phyloP scores from a whole-genome alignment of 2,888 invertebrate genomes.

The Neoascia interrupta region DNA sequence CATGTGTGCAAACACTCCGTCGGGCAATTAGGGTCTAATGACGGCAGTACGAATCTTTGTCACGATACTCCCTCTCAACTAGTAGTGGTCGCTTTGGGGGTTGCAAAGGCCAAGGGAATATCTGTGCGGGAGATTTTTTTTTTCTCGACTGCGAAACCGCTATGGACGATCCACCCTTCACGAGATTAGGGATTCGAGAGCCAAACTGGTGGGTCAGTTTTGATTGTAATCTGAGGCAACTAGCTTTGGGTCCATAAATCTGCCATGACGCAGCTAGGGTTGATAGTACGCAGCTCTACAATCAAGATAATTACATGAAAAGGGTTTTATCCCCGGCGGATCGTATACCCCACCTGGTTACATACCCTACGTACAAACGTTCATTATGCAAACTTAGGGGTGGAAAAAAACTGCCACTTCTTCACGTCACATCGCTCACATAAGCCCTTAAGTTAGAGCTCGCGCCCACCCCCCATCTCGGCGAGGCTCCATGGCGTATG shows the following conservation, averaged over 20 bases:
- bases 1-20: constrained; percentile 32
- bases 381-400: neutral
- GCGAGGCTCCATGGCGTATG: constrained; percentile 32
- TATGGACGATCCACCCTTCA: constrained; percentile 51
- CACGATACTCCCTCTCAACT: constrained; percentile 52
- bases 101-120: constrained; percentile 51
- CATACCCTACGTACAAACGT: neutral
- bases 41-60: constrained; percentile 57
- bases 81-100: constrained; percentile 28
- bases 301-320: constrained; percentile 65
- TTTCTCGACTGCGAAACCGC: constrained; percentile 19
- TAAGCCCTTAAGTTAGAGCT: constrained; percentile 33
- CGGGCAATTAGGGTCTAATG: constrained; percentile 67
- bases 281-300: constrained; percentile 43
- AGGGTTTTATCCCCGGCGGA: constrained; percentile 44
- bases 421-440: constrained; percentile 44
- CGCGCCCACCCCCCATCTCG: neutral
- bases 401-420: constrained; percentile 9
- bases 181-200: constrained; percentile 53
- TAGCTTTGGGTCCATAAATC: constrained; percentile 63
- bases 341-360: constrained; percentile 41
- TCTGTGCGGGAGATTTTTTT: constrained; percentile 22
- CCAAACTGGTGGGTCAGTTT: constrained; percentile 50
- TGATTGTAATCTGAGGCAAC: constrained; percentile 50
- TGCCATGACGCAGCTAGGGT: constrained; percentile 32